Conservation (phyloP, 2,888 invertebrate genomes). For the Venusia cambrica region DNA sequence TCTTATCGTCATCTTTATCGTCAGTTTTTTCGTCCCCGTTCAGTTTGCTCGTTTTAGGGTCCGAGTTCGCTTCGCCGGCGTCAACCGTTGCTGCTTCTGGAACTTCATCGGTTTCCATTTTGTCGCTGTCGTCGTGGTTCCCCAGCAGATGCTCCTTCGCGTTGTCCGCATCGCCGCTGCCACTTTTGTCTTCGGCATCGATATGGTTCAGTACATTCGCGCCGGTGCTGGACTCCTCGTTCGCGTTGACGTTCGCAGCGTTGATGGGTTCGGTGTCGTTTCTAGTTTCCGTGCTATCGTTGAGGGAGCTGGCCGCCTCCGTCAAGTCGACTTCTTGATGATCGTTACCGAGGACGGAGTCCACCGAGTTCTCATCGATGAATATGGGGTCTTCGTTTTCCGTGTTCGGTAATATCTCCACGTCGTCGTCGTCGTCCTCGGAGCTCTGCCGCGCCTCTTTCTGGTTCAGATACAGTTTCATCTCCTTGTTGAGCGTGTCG, state of each 20-base stretch:
- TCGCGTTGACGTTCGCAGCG: slow-evolving; percentile 3
- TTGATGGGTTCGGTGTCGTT: slow-evolving; percentile 26
- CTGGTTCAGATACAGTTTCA: slow-evolving; percentile 77
- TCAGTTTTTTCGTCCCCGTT: slow-evolving; percentile 14
- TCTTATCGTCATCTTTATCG: slow-evolving; percentile 5
- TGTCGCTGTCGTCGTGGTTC: slow-evolving; percentile 16
- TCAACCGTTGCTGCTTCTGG: slow-evolving; percentile 1
- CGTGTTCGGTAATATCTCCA: slow-evolving; percentile 61
- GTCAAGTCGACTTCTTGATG: slow-evolving; percentile 65
- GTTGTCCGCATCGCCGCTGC: slow-evolving; percentile 11
- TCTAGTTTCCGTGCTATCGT: slow-evolving; percentile 66
- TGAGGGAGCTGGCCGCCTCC: slow-evolving; percentile 62
- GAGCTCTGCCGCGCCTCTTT: no score
- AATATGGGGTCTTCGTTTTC: slow-evolving; percentile 73
- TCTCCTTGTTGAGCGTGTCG: slow-evolving; percentile 77
- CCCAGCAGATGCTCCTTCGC: slow-evolving; percentile 14
- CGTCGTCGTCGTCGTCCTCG: slow-evolving; percentile 58
- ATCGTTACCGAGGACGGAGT: slow-evolving; percentile 52
- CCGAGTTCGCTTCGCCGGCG: background rate
- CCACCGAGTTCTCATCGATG: slow-evolving; percentile 75
- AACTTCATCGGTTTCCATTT: slow-evolving; percentile 14
- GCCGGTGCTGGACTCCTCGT: slow-evolving; percentile 14
- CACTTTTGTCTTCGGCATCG: slow-evolving; percentile 13
- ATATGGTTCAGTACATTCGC: slow-evolving; percentile 2
- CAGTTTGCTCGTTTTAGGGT: slow-evolving; percentile 5